Percentiles rank a stretch among this genome's conserved stretches.
Conservation (phyloP, 2,888 invertebrate genomes). For the Cremastinae sp. region DNA sequence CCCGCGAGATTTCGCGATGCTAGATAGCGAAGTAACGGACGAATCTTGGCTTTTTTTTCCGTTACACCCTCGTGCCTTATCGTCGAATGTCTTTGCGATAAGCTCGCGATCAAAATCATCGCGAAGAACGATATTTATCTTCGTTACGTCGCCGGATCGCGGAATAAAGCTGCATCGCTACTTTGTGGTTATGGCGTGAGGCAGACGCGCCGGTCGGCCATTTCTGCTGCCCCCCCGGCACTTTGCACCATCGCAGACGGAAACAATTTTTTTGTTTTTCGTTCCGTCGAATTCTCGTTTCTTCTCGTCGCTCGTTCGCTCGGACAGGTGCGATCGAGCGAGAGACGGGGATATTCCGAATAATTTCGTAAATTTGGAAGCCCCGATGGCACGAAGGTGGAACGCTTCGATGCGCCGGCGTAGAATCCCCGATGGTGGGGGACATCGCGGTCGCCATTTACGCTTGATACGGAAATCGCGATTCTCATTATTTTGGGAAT, state of each 20-base stretch:
- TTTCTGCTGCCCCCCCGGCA: constrained; percentile 71
- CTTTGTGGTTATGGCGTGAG: constrained; percentile 77
- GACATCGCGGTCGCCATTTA: constrained; percentile 43
- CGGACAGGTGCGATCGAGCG: not conserved
- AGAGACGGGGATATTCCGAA: not conserved
- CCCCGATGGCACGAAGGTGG: not conserved
- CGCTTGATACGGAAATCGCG: constrained; percentile 53
- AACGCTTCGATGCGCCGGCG: constrained; percentile 26
- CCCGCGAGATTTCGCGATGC: constrained; percentile 31
- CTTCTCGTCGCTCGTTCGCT: no score
- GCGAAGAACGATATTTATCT: not conserved
- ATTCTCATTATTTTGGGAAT: constrained; percentile 31
- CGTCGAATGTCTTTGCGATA: not conserved
- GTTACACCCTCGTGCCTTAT: not conserved
- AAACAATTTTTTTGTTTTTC: constrained; percentile 34
- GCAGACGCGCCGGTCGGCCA: constrained; percentile 79
- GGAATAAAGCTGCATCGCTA: constrained; percentile 30
- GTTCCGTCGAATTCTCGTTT: not conserved
- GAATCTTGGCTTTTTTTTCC: not conserved
- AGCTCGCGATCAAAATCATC: not conserved
- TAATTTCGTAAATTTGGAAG: not conserved
- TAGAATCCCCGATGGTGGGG: constrained; percentile 4
- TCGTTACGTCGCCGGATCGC: constrained; percentile 1
- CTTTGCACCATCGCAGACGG: constrained; percentile 55
- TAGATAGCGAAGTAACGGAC: constrained; percentile 20